Base-by-base conservation (phyloP, 2,888 invertebrate genomes). In the Drosophila testacea region DNA sequence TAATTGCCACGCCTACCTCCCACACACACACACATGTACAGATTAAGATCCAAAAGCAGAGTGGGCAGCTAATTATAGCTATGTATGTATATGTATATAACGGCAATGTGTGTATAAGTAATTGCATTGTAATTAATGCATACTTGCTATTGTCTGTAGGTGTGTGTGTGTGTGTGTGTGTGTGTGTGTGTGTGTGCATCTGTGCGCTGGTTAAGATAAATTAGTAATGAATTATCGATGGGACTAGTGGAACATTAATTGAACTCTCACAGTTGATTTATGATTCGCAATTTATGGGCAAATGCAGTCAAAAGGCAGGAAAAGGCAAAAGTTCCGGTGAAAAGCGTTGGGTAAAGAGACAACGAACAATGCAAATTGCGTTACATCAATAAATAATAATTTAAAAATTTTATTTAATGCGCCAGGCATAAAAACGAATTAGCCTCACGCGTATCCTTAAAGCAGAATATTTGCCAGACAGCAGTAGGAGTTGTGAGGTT, bases 171-270 rank as follows among this genome's bases (percentile, higher is more conserved):
- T n/a, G n/a, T n/a, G n/a, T n/a, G n/a, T 50, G 36, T 48, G 41
- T 63, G 48, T 30, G 5, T 30, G 30, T 6, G 7, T 50, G 50
- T 46, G 42, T 42, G 48, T n/a, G 42, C 22, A 22, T 22, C 22
- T 34, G 55, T 34, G 46, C 51, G 70, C 75, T 68, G 71, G 81
- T 70, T 65, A 68, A 76, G 81, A 89, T 86, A 84, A 79, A 77
- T 88, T 75, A 78, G 79, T 77, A 78, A 83, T 84, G 77, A 89
- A 90, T 87, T 89, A 88, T 82, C 81, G 84, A 79, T 75, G 80
- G 75, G 73, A 68, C 73, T 84, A 87, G 79, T 81, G 83, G 74
- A 73, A 69, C 88, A 88, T 88, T 85, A 85, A 88, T 87, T 86
- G 87, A 85, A 79, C 77, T 75, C 77, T 77, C 70, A 52, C 69